Evolutionary conservation across 1,140 invertebrate species (phyloP).

Genomic region (Uloborus diversus): DNA sequence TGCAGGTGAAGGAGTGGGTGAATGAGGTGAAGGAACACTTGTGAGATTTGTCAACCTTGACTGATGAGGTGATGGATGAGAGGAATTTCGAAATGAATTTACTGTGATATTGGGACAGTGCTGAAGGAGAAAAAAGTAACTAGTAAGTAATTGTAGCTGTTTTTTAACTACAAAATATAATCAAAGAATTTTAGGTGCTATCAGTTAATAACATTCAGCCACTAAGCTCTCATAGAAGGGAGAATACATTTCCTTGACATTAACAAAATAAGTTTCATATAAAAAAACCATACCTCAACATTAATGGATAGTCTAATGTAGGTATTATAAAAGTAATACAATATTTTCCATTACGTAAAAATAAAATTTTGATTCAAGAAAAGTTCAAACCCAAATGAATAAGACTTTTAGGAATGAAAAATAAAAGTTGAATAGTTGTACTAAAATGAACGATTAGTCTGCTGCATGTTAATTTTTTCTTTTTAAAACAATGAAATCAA

Average conservation of each 20-base stretch:
- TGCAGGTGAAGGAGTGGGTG: slow-evolving; percentile 84
- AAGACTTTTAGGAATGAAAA: too few relatives aligned
- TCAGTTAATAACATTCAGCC: too few relatives aligned
- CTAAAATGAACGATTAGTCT: too few relatives aligned
- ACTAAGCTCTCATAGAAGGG: too few relatives aligned
- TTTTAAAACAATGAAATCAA: too few relatives aligned
- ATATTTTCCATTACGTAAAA: too few relatives aligned
- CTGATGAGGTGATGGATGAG: background rate
- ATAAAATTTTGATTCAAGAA: too few relatives aligned
- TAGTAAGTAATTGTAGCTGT: background rate
- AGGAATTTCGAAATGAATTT: background rate
- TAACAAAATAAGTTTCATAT: background rate
- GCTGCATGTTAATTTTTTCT: too few relatives aligned
- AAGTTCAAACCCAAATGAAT: too few relatives aligned
- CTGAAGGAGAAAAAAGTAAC: background rate
- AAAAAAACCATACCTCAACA: background rate
- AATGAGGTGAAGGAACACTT: slow-evolving; percentile 75
- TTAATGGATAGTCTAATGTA: too few relatives aligned
- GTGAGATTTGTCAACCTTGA: background rate
- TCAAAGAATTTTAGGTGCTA: background rate
- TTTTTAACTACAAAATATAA: background rate
- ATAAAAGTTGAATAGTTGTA: too few relatives aligned
- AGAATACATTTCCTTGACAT: background rate
- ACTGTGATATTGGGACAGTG: background rate
- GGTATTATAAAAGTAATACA: too few relatives aligned